Evolutionary conservation across 2,888 invertebrate species (phyloP), one percentile per base, ranked within the genome.

Genomic region (Limulus polyphemus): DNA sequence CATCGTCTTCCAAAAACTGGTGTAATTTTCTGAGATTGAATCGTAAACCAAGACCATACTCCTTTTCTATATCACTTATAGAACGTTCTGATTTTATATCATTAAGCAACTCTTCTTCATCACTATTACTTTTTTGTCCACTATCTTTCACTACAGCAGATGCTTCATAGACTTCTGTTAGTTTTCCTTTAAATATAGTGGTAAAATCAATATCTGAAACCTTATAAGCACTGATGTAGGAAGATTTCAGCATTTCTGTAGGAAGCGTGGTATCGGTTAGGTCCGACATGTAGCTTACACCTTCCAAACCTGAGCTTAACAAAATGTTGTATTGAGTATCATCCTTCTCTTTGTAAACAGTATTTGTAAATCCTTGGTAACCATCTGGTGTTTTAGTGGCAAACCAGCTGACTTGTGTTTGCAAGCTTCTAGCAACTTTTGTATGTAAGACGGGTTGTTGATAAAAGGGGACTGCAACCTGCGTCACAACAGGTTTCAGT

Each of bases 151-250:
- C 57, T 16, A 65, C 64, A 10, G 67, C 68, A 47, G 58, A 64
- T 56, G 64, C 63, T 47, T 68, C 65, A 55, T 69, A 68, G 51
- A 69, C 67, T 65, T 69, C 69, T 11, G 67, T 69, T 17, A 65
- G 55, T 4, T 68, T 64, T 51, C 68, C 69, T 62, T 68, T 69
- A 55, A 65, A 68, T 60, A 69, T 66, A 14, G 69, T 69, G 17
- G 65, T 68, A 47, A 68, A 60, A 51, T 67, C 64, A 48, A 62
- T 61, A 13, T 57, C 54, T 11, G 56, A 59, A 12, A 58, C 17
- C 11, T 17, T 54, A 47, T 17, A 49, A 11, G 50, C 49, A 10
- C 46, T 56, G 14, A 56, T 12, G 60, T 66, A 48, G 13, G 16
- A 58, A 12, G 57, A 62, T 14, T 66, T 64, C 49, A 66, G 55